Evolutionary conservation across 2,113 vertebrate genomes (phyloP).

Genomic region (Etheostoma cragini): DNA sequence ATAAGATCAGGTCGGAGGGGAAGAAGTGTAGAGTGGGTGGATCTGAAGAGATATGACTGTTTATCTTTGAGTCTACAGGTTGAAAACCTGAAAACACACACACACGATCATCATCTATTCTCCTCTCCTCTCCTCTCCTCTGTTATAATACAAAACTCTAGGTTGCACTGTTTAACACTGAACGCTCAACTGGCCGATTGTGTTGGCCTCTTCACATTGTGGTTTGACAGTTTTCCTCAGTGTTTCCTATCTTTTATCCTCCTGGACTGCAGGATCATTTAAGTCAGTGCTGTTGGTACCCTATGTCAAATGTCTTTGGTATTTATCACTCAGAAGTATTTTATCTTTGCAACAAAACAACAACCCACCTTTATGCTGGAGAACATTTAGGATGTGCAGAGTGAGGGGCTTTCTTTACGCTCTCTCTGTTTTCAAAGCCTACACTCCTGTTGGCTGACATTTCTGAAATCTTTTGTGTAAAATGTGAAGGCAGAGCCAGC

Average conservation of each 20-base stretch:
- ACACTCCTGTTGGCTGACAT: conserved; percentile 70
- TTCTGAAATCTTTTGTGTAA: conserved; percentile 77
- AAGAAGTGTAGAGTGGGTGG: conserved; percentile 1
- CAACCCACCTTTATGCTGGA: conserved; percentile 29
- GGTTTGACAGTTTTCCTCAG: conserved; percentile 39
- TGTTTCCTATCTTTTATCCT: conserved; percentile 48
- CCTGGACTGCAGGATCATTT: conserved; percentile 36
- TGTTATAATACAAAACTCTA: conserved; percentile 53
- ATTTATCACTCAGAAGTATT: conserved; percentile 45
- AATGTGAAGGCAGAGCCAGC: conserved; percentile 71
- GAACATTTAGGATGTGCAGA: conserved; percentile 48
- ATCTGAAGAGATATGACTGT: background rate
- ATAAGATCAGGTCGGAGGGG: conserved; percentile 1
- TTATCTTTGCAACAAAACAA: conserved; percentile 14
- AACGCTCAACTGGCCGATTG: conserved; percentile 20
- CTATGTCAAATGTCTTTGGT: conserved; percentile 21
- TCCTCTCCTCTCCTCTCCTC: background rate
- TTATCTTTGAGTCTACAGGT: background rate
- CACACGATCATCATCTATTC: too few relatives aligned
- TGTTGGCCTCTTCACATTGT: conserved; percentile 14
- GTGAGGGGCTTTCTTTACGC: conserved; percentile 64
- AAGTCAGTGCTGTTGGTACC: conserved; percentile 19
- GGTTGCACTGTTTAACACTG: conserved; percentile 78
- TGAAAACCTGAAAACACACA: conserved; percentile 17
- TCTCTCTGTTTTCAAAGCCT: conserved; percentile 63